Conservation (phyloP, 2,888 invertebrate species). For the Rhagium mordax region DNA sequence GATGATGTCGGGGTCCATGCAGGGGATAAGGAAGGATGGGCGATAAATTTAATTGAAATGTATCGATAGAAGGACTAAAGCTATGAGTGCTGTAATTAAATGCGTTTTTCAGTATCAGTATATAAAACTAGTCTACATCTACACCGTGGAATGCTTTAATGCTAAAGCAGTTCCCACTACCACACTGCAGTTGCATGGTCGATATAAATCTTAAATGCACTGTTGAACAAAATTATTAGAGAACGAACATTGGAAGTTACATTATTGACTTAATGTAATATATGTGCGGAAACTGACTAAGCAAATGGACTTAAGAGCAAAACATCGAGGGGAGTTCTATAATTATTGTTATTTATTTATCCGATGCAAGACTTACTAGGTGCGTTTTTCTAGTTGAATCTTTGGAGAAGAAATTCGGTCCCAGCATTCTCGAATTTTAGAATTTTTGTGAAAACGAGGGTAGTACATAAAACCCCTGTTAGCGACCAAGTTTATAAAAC, state of each 20-base stretch:
- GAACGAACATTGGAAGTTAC: conserved; percentile 17
- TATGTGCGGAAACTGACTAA: neutral
- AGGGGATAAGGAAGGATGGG: conserved; percentile 58
- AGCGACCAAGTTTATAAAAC: no score
- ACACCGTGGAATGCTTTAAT: conserved; percentile 32
- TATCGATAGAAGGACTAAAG: conserved; percentile 59
- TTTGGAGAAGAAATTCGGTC: no score
- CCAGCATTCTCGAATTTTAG: no score
- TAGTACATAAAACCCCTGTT: no score
- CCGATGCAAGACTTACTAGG: neutral
- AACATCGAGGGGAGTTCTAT: neutral
- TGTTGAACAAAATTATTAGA: conserved; percentile 38
- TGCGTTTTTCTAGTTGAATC: no score
- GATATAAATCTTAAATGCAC: conserved; percentile 44
- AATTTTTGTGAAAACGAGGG: no score
- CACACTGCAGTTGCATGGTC: conserved; percentile 15
- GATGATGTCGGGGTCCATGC: conserved; percentile 56
- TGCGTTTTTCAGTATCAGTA: conserved; percentile 53
- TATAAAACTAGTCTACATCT: conserved; percentile 38
- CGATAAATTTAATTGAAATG: conserved; percentile 66
- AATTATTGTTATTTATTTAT: neutral
- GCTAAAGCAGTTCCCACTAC: conserved; percentile 28
- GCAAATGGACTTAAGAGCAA: neutral
- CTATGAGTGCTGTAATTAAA: conserved; percentile 59
- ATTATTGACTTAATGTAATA: conserved; percentile 15